Evolutionary conservation across 2,888 invertebrate genomes (phyloP), one percentile per base, ranked within the genome.

Genomic region (Colletes collaris): DNA sequence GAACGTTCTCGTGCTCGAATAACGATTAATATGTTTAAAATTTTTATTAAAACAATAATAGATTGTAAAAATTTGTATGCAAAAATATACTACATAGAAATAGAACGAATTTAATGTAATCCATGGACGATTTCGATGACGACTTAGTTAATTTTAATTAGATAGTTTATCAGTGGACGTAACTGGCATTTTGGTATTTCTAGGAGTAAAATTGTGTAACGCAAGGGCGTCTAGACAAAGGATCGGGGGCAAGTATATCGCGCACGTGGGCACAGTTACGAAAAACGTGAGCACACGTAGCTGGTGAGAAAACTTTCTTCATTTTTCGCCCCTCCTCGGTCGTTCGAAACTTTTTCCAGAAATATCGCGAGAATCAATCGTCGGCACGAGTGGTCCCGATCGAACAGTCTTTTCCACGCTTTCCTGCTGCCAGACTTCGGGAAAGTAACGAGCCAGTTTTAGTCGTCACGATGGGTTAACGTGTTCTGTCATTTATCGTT

Each of bases 281-380:
- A 69, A 70, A 66, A 74, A 87, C 76, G 82, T 83, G 87, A 83
- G 78, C 75, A 58, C 75, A 58, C 77, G 68, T 64, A 77, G 19
- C 71, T 52, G 77, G 85, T 72, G 80, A 87, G 84, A 87, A 89
- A 92, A 92, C 90, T 92, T 92, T 91, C 89, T 90, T 91, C 92
- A 92, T 92, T 92, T 92, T 92, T 92, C 91, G 89, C 88, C 73
- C 62, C 49, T 44, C 62, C 59, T 71, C 69, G 79, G 72, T 72
- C 79, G 77, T 87, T 83, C 80, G 84, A 89, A 78, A 91, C 90
- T 88, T 92, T 92, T 87, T 69, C 67, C 56, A 87, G 88, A 90
- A 91, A 91, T 92, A 91, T 90, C 88, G 88, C 81, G 86, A 87
- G 87, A 91, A 92, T 92, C 92, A 91, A 92, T 92, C 91, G 90